Base-by-base conservation (phyloP, 1,140 invertebrate genomes). In the Dreissena rostriformis region DNA sequence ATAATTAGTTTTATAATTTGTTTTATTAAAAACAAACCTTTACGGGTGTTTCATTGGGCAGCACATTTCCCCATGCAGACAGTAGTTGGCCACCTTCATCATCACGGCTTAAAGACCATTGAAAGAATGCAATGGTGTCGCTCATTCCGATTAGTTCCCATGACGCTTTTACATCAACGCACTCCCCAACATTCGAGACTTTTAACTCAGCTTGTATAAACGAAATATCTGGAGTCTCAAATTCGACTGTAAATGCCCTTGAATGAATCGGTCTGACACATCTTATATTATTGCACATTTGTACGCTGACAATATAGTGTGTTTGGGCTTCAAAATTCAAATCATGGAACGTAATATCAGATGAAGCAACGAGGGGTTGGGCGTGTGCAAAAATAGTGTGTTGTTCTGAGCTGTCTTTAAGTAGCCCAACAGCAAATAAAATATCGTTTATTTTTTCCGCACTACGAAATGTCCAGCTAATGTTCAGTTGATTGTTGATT, bases 81-180 rank as follows among this genome's bases (percentile, higher is more conserved):
- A 67, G 26, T 51, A 52, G 19, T 49, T 28, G 49, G 26, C 24
- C 51, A 4, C 49, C 75, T 24, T n/a, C 24, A 0, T 51, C 51
- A 17, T 78, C 73, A 49, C 55, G 63, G 24, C 61, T 67, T n/a
- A 78, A n/a, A 28, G 75, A 51, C 75, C 75, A 78, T 53, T 65
- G 75, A 24, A 67, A 78, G 11, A 78, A 51, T 29, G 12, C 51
- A 10, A 78, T 22, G 26, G 0, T 24, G 53, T 51, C 67, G 14
- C 67, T 67, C n/a, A 28, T 29, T 66, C 53, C 11, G 19, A 67
- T 53, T 17, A 39, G 22, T 53, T n/a, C 0, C 75, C 75, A 78
- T 26, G 24, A 17, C n/a, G 67, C 22, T 14, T n/a, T 51, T 0
- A 78, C 29, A n/a, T 15, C 28, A 52, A 65, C 28, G 67, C 75